phyloP scores from a whole-genome alignment of 2,797 vertebrate species.

The Sebastes matsubarae region DNA sequence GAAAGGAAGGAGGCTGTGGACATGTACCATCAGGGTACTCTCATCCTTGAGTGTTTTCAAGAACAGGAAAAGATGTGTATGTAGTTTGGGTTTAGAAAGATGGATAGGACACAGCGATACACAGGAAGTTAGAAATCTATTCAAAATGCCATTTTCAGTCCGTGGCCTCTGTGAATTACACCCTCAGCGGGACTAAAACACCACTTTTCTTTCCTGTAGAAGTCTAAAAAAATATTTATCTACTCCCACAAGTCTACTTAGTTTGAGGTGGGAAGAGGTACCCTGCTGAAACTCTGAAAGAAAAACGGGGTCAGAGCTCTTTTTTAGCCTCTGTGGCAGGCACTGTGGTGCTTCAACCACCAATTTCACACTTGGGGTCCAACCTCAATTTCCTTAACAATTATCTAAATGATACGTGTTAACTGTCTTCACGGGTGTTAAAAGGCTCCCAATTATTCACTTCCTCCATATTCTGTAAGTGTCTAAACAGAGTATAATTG shows the following conservation, averaged over 20 bases:
- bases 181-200: conserved; percentile 16
- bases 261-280: conserved; percentile 12
- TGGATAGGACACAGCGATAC: neutral
- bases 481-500: conserved; percentile 37
- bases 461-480: conserved; percentile 4
- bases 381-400: conserved; percentile 57
- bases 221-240: conserved; percentile 34
- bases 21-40: neutral
- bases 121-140: conserved; percentile 30
- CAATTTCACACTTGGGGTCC: conserved; percentile 50
- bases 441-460: conserved; percentile 16
- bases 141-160: conserved; percentile 49
- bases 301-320: conserved; percentile 5
- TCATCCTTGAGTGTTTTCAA: conserved; percentile 4
- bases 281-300: neutral
- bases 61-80: neutral
- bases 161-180: conserved; percentile 39
- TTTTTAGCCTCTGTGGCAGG: conserved; percentile 35
- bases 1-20: no score
- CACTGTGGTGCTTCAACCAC: conserved; percentile 30
- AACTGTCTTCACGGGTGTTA: conserved; percentile 10
- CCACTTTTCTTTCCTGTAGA: conserved; percentile 19
- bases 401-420: conserved; percentile 63
- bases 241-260: conserved; percentile 16
- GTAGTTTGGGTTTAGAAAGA: neutral